Conservation (phyloP, 2,797 vertebrate species). For the Eupleurogrammus muticus region DNA sequence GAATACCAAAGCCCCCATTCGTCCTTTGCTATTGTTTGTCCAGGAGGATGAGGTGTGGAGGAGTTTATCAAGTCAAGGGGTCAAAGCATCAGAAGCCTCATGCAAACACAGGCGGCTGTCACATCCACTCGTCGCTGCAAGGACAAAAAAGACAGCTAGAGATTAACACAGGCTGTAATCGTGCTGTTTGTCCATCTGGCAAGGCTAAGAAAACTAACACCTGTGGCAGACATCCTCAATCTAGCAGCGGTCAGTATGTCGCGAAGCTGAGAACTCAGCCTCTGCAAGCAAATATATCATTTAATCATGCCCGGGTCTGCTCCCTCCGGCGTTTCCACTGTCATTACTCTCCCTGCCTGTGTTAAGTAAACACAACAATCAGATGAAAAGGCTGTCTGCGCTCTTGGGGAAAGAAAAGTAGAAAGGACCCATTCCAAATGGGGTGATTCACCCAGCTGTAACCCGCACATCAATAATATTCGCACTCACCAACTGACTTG, state of each 20-base stretch:
- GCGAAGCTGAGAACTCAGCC: constrained; percentile 1
- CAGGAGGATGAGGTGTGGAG: constrained; percentile 63
- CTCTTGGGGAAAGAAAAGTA: constrained; percentile 11
- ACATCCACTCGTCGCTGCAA: constrained; percentile 23
- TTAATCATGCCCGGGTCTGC: constrained; percentile 14
- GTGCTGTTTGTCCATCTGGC: constrained; percentile 50
- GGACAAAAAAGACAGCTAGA: constrained; percentile 40
- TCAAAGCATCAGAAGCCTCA: constrained; percentile 68
- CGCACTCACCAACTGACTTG: constrained; percentile 16
- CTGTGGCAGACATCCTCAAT: constrained; percentile 51
- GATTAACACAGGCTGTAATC: constrained; percentile 37
- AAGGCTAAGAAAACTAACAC: constrained; percentile 32
- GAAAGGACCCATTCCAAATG: constrained; percentile 29
- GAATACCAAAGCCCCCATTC: constrained; percentile 47
- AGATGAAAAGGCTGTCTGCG: constrained; percentile 21
- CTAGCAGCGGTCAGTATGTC: constrained; percentile 13
- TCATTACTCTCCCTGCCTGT: constrained; percentile 48
- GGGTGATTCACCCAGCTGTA: constrained; percentile 40
- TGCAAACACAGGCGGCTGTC: constrained; percentile 50
- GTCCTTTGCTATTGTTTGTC: constrained; percentile 55
- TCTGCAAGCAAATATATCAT: constrained; percentile 17
- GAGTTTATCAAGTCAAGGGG: constrained; percentile 75
- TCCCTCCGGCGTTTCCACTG: constrained; percentile 24
- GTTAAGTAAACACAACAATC: constrained; percentile 54
- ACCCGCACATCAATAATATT: constrained; percentile 47